Percentiles rank a stretch among this genome's conserved stretches.
Evolutionary conservation across 2,888 invertebrate genomes (phyloP).

Genomic region (Elmis aenea): DNA sequence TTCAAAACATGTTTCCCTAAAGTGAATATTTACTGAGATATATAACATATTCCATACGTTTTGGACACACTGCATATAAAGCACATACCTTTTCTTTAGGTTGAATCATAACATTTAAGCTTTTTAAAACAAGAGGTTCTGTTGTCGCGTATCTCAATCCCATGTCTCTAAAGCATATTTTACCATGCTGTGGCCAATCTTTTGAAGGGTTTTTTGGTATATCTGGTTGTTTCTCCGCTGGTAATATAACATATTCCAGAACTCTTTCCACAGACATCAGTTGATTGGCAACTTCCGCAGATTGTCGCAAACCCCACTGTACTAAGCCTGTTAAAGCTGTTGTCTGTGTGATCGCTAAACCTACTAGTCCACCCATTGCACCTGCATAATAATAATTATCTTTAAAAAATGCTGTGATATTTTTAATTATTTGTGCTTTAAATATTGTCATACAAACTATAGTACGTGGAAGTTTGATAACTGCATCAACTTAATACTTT

Average conservation of each 20-base stretch:
- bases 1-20: too few species aligned
- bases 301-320: conserved; percentile 78
- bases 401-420: too few species aligned
- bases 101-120: conserved; percentile 63
- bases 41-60: too few species aligned
- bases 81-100: conserved; percentile 69
- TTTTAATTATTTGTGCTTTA: too few species aligned
- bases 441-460: too few species aligned
- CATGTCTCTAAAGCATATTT: conserved; percentile 57
- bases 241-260: conserved; percentile 71
- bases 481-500: background rate
- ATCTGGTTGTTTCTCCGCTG: conserved; percentile 54
- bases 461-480: too few species aligned
- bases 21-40: too few species aligned
- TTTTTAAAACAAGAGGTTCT: conserved; percentile 64
- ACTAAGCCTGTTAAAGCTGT: conserved; percentile 57
- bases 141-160: conserved; percentile 62
- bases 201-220: conserved; percentile 51
- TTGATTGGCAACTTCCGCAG: conserved; percentile 74
- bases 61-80: too few species aligned
- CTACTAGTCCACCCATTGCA: conserved; percentile 55
- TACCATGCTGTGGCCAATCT: conserved; percentile 66
- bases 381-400: conserved; percentile 26
- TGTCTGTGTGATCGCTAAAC: conserved; percentile 62
- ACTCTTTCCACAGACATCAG: conserved; percentile 81